Conservation (phyloP, 2,888 invertebrate genomes). For the Lycaena phlaeas region DNA sequence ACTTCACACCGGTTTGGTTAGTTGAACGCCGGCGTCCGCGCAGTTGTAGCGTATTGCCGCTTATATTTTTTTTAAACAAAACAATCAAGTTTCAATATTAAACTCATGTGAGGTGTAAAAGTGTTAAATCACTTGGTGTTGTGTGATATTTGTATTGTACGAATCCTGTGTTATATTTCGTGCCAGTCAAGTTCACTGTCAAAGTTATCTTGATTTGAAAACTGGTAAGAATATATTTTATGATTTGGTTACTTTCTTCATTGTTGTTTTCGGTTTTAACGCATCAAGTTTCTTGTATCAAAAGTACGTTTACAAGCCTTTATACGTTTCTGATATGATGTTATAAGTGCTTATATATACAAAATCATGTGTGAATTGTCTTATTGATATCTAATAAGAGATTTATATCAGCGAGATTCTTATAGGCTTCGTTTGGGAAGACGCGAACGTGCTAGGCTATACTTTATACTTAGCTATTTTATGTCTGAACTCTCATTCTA, state of each 20-base stretch:
- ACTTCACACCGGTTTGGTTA: constrained; percentile 65
- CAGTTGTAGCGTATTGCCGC: constrained; percentile 29
- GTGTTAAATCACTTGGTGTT: constrained; percentile 24
- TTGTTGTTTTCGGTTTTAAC: constrained; percentile 26
- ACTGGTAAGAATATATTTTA: constrained; percentile 48
- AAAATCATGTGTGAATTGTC: too few species aligned
- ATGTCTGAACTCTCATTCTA: too few species aligned
- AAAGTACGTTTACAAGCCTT: too few species aligned
- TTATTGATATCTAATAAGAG: too few species aligned
- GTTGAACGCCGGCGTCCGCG: constrained; percentile 60
- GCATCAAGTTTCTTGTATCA: too few species aligned
- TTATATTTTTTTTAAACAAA: constrained; percentile 29
- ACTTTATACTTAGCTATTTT: too few species aligned
- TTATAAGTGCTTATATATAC: too few species aligned
- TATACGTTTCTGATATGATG: too few species aligned
- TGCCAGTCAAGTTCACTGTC: constrained; percentile 51
- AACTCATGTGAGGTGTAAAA: constrained; percentile 23
- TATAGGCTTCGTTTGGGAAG: too few species aligned
- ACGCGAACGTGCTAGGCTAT: too few species aligned
- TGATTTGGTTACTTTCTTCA: constrained; percentile 31
- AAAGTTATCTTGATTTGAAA: constrained; percentile 49
- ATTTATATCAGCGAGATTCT: too few species aligned
- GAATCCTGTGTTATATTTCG: constrained; percentile 37
- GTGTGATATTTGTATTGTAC: constrained; percentile 46
- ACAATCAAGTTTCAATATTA: constrained; percentile 8